Evolutionary conservation across 1,140 invertebrate species (phyloP).

Genomic region (Drosophila mojavensis): DNA sequence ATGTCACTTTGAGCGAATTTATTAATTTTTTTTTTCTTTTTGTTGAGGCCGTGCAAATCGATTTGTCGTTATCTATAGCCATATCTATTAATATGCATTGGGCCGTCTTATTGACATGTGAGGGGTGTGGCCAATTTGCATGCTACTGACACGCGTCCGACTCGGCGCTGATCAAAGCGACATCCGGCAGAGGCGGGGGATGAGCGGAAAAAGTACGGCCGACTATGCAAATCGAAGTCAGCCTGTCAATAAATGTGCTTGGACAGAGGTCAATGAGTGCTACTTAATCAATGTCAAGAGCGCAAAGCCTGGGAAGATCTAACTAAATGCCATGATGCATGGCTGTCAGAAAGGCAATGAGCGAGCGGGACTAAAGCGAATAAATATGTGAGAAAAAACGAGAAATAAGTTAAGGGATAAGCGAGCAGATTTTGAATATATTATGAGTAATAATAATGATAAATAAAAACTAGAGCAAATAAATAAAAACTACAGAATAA

Average conservation of each 20-base stretch:
- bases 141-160: slow-evolving; percentile 64
- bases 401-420: not conserved
- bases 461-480: not conserved
- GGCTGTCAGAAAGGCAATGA: slow-evolving; percentile 10
- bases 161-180: slow-evolving; percentile 35
- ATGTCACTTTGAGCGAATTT: slow-evolving; percentile 69
- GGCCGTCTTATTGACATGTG: slow-evolving; percentile 49
- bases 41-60: slow-evolving; percentile 63
- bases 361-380: not conserved
- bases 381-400: too few relatives aligned
- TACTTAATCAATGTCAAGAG: slow-evolving; percentile 63
- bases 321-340: slow-evolving; percentile 11
- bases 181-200: not conserved
- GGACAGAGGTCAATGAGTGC: slow-evolving; percentile 75
- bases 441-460: not conserved
- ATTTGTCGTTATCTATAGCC: slow-evolving; percentile 58
- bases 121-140: slow-evolving; percentile 74
- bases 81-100: slow-evolving; percentile 52
- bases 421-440: not conserved
- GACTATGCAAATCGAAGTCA: slow-evolving; percentile 59
- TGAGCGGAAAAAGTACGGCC: not conserved
- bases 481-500: not conserved
- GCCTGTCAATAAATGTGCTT: slow-evolving; percentile 63
- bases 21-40: slow-evolving; percentile 49
- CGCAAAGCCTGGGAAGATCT: slow-evolving; percentile 29